Evolutionary conservation across 2,888 invertebrate species (phyloP), one percentile per base, ranked within the genome.

Genomic region (Petrophora chlorosata): DNA sequence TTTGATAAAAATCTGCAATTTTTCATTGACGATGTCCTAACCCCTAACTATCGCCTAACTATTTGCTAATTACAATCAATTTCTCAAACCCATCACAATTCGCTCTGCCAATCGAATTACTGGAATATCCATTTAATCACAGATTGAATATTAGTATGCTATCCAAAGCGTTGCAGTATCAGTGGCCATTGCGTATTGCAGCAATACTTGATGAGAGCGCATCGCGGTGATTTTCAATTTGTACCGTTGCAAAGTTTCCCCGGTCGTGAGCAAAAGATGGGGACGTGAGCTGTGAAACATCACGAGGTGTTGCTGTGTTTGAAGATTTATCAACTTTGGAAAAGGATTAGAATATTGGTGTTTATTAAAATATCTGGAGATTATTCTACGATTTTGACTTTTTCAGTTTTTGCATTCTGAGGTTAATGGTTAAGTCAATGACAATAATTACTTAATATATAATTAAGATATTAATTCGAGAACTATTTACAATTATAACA

Each of bases 211-310:
- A 57, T 59, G 59, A 46, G 58, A 59, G 61, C 47, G 51, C 43
- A 61, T 51, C 42, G 51, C 35, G 53, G 49, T 62, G 64, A 62
- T 65, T 73, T 67, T 67, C 56, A 73, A 73, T 72, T 65, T 63
- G 59, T 56, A 58, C 53, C 41, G 33, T 45, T 57, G 44, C 52
- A 32, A 45, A 32, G 36, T 36, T 42, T 48, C 5, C 39, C 44
- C 51, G 42, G 56, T 59, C 67, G 63, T 68, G 71, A 61, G 55
- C 35, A 15, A 45, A 42, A 40, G 50, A 53, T 48, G 33, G 26
- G 45, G 48, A 47, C 56, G 56, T 56, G 59, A 56, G 29, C 19
- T 23, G 40, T 38, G 44, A 10, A 23, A 12, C 12, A 23, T 49
- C 49, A 49, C 42, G 49, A 49, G 33, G 38, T 34, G 43, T 49